Evolutionary conservation across 2,888 invertebrate genomes (phyloP), one percentile per base, ranked within the genome.

Genomic region (Epiblema foenella): DNA sequence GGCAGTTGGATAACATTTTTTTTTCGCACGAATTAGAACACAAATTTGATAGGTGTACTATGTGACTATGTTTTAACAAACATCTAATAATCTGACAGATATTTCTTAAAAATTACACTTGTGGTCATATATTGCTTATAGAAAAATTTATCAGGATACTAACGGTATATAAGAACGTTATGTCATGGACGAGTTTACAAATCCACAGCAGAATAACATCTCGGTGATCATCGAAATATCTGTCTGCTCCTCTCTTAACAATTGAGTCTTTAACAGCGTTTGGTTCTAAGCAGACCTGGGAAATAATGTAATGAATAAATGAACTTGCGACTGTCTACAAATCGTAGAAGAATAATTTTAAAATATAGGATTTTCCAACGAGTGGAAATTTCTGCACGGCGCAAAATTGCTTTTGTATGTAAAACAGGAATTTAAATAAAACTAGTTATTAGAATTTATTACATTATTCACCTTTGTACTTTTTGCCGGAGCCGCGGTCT

Each of bases 201-300:
- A 83, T 75, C 85, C 85, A 85, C 18, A 85, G 20, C 18, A 85
- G 56, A 18, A 83, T 54, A n/a, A 77, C 60, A 67, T 82, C 81
- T 37, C 77, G 74, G 2, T 77, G 20, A 12, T 73, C 51, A 2
- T 5, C 20, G 8, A 20, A 51, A 46, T 29, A 20, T 49, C 12
- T 37, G 10, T 58, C 49, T 37, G n/a, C 29, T 33, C 20, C n/a
- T 10, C 46, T 11, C 15, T 5, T 12, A 10, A 29, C 18, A 15
- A 29, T 18, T 18, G 12, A 12, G 29, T 52, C 12, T 37, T 15
- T 29, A 20, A 10, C 17, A 20, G n/a, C 0, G 15, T 18, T 15
- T 0, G 67, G 0, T 15, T 58, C 49, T 20, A 37, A 49, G 11
- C 37, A 10, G 10, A 24, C 37, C 67, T 67, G 20, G 33, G 51